phyloP scores from a whole-genome alignment of 1,140 invertebrate species.

The Pissodes strobi region DNA sequence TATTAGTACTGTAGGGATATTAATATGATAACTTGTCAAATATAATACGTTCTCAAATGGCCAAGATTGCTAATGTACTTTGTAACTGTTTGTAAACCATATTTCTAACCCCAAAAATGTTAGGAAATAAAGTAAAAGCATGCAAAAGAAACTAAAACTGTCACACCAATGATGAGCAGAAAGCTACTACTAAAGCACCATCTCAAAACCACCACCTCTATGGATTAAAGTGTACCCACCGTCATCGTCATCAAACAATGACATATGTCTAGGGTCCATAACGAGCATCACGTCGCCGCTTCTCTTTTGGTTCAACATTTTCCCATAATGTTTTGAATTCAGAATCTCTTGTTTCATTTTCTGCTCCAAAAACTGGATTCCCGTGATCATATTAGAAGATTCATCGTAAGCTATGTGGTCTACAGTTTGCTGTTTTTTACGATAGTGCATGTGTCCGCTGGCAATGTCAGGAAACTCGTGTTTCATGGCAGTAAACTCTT shows the following conservation, averaged over 20 bases:
- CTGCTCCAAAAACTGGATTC: conserved; percentile 47
- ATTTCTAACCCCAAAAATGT: too few species aligned
- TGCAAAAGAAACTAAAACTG: too few species aligned
- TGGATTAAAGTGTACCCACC: conserved; percentile 41
- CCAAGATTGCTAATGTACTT: too few species aligned
- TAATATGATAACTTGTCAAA: too few species aligned
- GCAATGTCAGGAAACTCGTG: conserved; percentile 36
- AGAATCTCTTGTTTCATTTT: conserved; percentile 48
- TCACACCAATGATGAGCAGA: conserved; percentile 15
- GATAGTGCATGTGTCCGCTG: conserved; percentile 39
- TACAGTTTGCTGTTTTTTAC: conserved; percentile 40
- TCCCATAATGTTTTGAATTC: conserved; percentile 52
- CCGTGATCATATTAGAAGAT: conserved; percentile 49
- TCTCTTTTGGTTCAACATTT: conserved; percentile 47
- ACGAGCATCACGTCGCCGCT: conserved; percentile 50
- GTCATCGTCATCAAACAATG: conserved; percentile 51
- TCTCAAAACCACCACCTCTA: background rate
- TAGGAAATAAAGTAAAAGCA: too few species aligned
- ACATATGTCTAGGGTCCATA: conserved; percentile 50
- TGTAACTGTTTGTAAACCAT: too few species aligned
- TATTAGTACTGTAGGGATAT: too few species aligned
- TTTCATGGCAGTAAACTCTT: conserved; percentile 34
- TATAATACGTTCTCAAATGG: too few species aligned
- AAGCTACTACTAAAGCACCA: too few species aligned
- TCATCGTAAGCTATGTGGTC: conserved; percentile 50